Percentiles rank a stretch among this genome's conserved stretches.
Conservation (phyloP, 2,888 invertebrate genomes). For the Acrobasis suavella region DNA sequence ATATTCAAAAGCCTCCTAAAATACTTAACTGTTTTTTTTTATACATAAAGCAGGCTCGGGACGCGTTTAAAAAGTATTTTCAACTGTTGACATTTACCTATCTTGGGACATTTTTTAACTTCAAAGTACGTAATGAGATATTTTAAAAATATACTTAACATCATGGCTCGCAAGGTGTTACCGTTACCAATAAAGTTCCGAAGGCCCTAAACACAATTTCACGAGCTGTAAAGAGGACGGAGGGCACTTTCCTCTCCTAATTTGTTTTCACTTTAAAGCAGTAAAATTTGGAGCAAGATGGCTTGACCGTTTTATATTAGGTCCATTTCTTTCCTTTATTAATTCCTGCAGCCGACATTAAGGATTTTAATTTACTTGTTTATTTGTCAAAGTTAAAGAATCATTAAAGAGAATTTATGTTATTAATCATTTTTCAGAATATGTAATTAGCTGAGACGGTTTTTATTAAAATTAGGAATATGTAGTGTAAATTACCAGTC, state of each 20-base stretch:
- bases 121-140: not conserved
- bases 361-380: slow-evolving; percentile 10
- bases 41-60: too few species aligned
- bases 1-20: too few species aligned
- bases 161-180: not conserved
- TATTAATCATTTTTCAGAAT: not conserved
- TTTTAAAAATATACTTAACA: not conserved
- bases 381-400: not conserved
- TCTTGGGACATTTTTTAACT: too few species aligned
- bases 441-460: too few species aligned
- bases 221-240: slow-evolving; percentile 14
- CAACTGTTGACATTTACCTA: too few species aligned
- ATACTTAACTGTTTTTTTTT: too few species aligned
- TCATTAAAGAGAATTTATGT: not conserved
- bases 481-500: too few species aligned
- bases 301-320: slow-evolving; percentile 11
- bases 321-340: slow-evolving; percentile 7
- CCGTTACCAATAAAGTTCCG: slow-evolving; percentile 14
- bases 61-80: too few species aligned
- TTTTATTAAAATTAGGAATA: too few species aligned
- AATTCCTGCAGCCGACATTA: slow-evolving; percentile 8
- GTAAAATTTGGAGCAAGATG: slow-evolving; percentile 6
- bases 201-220: slow-evolving; percentile 17
- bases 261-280: slow-evolving; percentile 18
- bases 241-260: slow-evolving; percentile 7